Evolutionary conservation across 2,888 invertebrate species (phyloP).

Genomic region (Sesia apiformis): DNA sequence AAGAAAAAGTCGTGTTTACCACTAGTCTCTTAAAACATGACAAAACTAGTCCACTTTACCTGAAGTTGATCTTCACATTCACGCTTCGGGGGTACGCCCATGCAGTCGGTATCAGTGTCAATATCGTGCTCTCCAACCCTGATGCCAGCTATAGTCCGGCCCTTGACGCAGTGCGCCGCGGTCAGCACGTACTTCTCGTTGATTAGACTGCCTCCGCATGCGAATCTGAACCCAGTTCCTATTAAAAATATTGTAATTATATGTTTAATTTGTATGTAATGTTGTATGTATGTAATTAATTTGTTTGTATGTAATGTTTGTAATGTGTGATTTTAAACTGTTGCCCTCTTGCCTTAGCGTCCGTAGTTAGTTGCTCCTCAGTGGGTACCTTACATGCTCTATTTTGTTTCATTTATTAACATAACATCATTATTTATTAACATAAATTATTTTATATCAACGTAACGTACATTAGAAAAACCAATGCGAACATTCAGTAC

Average conservation of each 20-base stretch:
- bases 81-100: constrained; percentile 5
- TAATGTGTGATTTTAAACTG: too few relatives aligned
- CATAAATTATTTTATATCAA: too few relatives aligned
- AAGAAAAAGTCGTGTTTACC: too few relatives aligned
- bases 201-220: constrained; percentile 58
- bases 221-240: constrained; percentile 21
- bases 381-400: too few relatives aligned
- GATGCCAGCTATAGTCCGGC: constrained; percentile 24
- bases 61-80: constrained; percentile 8
- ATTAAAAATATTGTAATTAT: background rate
- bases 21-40: too few relatives aligned
- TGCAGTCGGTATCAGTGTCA: constrained; percentile 29
- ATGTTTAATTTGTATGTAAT: background rate
- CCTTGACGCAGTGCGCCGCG: constrained; percentile 56
- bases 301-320: too few relatives aligned
- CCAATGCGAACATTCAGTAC: too few relatives aligned
- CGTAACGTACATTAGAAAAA: too few relatives aligned
- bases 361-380: background rate
- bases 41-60: constrained; percentile 2
- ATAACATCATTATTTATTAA: too few relatives aligned
- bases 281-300: too few relatives aligned
- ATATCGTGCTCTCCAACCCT: constrained; percentile 51
- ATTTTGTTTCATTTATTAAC: too few relatives aligned
- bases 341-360: too few relatives aligned
- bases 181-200: constrained; percentile 57